Evolutionary conservation across 2,797 vertebrate genomes (phyloP).

Genomic region (Oreochromis grahami): DNA sequence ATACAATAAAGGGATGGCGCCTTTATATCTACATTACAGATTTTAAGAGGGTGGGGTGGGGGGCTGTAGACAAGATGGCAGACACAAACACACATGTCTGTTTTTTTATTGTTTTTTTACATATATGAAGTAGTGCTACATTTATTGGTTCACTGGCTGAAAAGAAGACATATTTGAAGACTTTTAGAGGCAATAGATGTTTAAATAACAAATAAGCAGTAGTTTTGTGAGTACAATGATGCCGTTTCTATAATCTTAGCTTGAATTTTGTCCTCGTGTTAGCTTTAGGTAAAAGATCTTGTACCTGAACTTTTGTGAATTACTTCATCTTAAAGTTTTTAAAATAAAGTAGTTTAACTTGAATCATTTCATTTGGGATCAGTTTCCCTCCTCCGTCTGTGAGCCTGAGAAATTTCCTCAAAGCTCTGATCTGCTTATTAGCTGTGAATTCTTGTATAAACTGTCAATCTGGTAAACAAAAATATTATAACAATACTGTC

Average conservation of each 20-base stretch:
- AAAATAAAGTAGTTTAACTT: not conserved
- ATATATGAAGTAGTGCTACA: not conserved
- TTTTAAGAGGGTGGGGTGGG: not conserved
- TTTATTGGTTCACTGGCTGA: not conserved
- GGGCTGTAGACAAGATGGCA: not conserved
- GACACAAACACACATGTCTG: not conserved
- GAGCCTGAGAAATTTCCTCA: not conserved
- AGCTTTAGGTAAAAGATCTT: not conserved
- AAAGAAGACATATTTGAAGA: not conserved
- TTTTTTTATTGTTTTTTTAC: not conserved
- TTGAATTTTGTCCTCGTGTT: not conserved
- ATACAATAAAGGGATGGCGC: not conserved
- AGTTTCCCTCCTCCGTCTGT: not conserved
- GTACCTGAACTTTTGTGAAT: not conserved
- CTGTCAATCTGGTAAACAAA: not conserved
- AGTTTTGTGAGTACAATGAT: not conserved
- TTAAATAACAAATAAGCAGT: not conserved
- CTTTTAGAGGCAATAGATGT: not conserved
- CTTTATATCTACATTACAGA: not conserved
- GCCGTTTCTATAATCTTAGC: not conserved
- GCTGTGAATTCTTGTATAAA: not conserved
- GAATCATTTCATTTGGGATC: not conserved
- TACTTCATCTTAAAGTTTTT: not conserved
- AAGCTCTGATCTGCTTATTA: slow-evolving; percentile 1
- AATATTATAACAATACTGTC: not conserved